Evolutionary conservation across 2,113 vertebrate species (phyloP).

Genomic region (Aphyosemion australe): DNA sequence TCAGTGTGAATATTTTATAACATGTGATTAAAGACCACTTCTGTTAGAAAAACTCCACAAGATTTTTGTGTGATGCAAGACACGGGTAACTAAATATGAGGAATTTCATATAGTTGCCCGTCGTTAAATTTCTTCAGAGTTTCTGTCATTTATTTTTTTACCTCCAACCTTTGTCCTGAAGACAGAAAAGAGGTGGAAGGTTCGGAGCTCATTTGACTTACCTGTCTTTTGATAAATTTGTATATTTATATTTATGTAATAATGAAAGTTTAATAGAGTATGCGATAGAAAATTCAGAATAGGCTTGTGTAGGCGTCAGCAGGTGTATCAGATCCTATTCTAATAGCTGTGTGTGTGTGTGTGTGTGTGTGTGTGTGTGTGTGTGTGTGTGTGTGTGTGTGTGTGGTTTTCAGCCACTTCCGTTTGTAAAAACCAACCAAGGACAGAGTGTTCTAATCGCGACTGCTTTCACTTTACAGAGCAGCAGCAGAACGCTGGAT

Average conservation of each 20-base stretch:
- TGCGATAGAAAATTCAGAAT: not conserved
- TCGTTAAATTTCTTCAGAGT: too few relatives aligned
- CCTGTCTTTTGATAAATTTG: too few relatives aligned
- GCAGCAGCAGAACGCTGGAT: constrained; percentile 39
- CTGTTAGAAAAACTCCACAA: not conserved
- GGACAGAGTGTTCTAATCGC: constrained; percentile 73
- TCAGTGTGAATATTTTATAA: not conserved
- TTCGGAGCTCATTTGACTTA: too few relatives aligned
- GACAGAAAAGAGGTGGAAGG: too few relatives aligned
- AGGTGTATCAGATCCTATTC: constrained; percentile 25
- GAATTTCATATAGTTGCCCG: not conserved
- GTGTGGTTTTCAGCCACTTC: constrained; percentile 69
- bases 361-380: constrained; percentile 17
- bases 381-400: constrained; percentile 35
- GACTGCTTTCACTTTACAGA: constrained; percentile 65
- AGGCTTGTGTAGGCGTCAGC: constrained; percentile 26
- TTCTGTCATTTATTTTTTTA: too few relatives aligned
- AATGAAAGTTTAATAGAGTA: too few relatives aligned
- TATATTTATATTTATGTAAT: too few relatives aligned
- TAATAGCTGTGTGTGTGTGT: constrained; percentile 28
- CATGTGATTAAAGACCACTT: not conserved
- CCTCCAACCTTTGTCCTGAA: too few relatives aligned
- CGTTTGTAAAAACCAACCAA: constrained; percentile 62
- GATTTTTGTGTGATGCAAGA: not conserved
- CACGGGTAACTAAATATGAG: not conserved